Evolutionary conservation across 2,797 vertebrate species (phyloP).

Genomic region (Discoglossus pictus): DNA sequence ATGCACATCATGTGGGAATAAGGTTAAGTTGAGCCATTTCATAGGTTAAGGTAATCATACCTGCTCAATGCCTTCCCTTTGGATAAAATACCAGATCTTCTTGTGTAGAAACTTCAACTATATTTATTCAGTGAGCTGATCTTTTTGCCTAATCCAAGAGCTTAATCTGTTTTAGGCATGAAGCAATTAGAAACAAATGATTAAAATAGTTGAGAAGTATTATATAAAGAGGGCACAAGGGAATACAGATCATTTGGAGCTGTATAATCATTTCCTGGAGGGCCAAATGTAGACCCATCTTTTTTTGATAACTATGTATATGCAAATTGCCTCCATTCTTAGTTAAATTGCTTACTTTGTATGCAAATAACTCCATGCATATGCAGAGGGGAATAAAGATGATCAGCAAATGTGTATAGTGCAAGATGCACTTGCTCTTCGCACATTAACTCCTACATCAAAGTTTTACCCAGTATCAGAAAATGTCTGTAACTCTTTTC

Average conservation of each 20-base stretch:
- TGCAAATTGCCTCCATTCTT: constrained; percentile 2
- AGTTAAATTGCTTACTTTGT: constrained; percentile 7
- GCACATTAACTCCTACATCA: neutral
- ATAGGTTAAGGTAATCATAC: too few species aligned
- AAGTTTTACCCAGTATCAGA: too few species aligned
- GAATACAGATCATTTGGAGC: neutral
- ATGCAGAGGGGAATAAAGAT: constrained; percentile 2
- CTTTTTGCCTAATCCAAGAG: too few species aligned
- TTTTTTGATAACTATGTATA: neutral
- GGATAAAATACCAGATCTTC: too few species aligned
- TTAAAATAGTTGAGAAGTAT: neutral
- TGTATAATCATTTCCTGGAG: neutral
- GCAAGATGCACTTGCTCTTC: neutral
- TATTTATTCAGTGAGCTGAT: too few species aligned
- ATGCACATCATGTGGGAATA: too few species aligned
- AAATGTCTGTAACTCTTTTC: too few species aligned
- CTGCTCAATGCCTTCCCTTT: too few species aligned
- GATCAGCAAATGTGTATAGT: neutral
- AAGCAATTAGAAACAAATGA: constrained; percentile 6
- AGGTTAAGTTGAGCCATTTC: neutral
- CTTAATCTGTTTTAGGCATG: neutral
- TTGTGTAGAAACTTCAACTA: too few species aligned
- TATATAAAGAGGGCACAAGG: neutral
- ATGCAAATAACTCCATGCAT: neutral
- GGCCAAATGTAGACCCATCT: too few species aligned